Percentiles rank a stretch among this genome's conserved stretches.
Conservation (phyloP, 1,140 invertebrate species). For the Conus ventricosus region DNA sequence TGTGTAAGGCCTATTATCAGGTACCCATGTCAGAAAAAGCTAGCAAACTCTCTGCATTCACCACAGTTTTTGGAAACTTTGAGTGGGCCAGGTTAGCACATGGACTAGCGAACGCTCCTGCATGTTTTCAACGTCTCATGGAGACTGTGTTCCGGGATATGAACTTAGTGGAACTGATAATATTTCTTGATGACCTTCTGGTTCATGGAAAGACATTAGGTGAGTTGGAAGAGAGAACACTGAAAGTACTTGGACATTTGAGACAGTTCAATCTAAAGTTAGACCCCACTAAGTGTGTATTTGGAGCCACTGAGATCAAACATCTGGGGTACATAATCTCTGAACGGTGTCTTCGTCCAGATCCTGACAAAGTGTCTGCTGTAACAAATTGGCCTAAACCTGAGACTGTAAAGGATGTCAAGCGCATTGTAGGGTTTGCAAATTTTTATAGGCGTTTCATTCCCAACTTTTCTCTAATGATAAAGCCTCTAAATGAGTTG, state of each 20-base stretch:
- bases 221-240: conserved; percentile 5
- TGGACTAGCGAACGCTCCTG: not conserved
- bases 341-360: not conserved
- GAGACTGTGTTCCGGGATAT: not conserved
- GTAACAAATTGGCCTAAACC: not conserved
- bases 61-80: not conserved
- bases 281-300: not conserved
- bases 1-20: conserved; percentile 19
- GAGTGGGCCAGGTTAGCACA: not conserved
- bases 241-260: too few species aligned
- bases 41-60: conserved; percentile 7
- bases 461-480: not conserved
- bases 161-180: conserved; percentile 2
- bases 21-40: conserved; percentile 11
- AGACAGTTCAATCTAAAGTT: conserved; percentile 11
- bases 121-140: not conserved
- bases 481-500: conserved; percentile 17
- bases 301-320: conserved; percentile 2
- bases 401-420: not conserved
- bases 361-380: not conserved
- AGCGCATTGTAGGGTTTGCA: not conserved
- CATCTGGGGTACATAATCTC: conserved; percentile 11
- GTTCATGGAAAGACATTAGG: conserved; percentile 3
- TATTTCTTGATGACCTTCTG: conserved; percentile 23
- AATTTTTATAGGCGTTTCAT: not conserved